phyloP scores from a whole-genome alignment of 2,888 invertebrate species.

The Helleia helle region DNA sequence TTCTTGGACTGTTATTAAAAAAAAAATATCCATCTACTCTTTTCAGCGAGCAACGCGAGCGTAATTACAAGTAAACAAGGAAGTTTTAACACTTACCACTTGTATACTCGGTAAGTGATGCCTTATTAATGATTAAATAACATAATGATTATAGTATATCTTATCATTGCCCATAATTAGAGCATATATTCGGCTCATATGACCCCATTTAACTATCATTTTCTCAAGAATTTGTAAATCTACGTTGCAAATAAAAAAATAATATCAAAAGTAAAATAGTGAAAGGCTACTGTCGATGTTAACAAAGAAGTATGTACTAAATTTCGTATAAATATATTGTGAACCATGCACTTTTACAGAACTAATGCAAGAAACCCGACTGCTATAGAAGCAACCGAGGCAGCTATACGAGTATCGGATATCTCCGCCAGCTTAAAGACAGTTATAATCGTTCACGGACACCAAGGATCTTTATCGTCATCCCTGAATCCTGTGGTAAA shows the following conservation, averaged over 20 bases:
- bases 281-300: too few species aligned
- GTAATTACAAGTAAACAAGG: conserved; percentile 15
- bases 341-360: neutral
- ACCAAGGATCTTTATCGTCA: conserved; percentile 25
- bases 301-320: too few species aligned
- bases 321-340: neutral
- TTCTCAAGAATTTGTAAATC: too few species aligned
- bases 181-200: too few species aligned
- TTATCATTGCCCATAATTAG: too few species aligned
- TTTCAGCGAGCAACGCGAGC: conserved; percentile 15
- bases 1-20: too few species aligned
- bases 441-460: conserved; percentile 34
- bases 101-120: conserved; percentile 28
- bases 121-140: too few species aligned
- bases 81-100: conserved; percentile 25
- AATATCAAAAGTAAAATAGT: too few species aligned
- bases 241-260: too few species aligned
- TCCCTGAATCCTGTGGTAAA: conserved; percentile 31
- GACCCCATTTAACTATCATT: too few species aligned
- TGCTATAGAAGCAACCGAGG: conserved; percentile 1
- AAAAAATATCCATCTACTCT: too few species aligned
- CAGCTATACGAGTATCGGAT: conserved; percentile 7
- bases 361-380: neutral
- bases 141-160: too few species aligned
- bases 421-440: conserved; percentile 18